Percentiles rank a stretch among this genome's conserved stretches.
These are phyloP conservation scores for Micromesistius poutassou DNA, from an alignment of 2,797 vertebrate species.

Conservation along the genomic window DNA sequence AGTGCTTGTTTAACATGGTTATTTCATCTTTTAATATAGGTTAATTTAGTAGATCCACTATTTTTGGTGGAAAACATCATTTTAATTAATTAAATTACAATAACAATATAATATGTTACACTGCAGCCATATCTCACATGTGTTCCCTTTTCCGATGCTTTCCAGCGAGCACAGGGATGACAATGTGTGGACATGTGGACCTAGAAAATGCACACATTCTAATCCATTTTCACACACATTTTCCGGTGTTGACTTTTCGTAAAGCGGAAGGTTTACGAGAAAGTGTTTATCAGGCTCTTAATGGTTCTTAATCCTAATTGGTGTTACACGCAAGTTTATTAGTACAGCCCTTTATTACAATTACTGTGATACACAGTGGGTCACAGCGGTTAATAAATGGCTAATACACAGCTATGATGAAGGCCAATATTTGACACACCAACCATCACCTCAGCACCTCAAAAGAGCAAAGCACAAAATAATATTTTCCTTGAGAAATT, in stretches of 20 bases:
- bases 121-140: not conserved
- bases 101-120: not conserved
- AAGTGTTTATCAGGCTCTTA: not conserved
- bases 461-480: no score
- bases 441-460: no score
- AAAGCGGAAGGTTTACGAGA: not conserved
- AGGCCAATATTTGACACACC: no score
- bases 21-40: not conserved
- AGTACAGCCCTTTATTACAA: no score
- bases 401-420: no score
- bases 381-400: no score
- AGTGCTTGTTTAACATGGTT: not conserved
- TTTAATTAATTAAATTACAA: not conserved
- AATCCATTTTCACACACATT: not conserved
- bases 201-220: not conserved
- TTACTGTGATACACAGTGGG: no score
- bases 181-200: constrained; percentile 62
- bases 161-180: constrained; percentile 58
- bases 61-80: not conserved
- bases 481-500: no score
- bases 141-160: constrained; percentile 19
- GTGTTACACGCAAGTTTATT: no score
- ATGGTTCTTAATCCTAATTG: no score
- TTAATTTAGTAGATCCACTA: not conserved
- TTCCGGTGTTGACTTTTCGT: not conserved